These are phyloP conservation scores for Hoplodrina blanda DNA, from an alignment of 2,888 invertebrate genomes.

Conservation along the genomic window DNA sequence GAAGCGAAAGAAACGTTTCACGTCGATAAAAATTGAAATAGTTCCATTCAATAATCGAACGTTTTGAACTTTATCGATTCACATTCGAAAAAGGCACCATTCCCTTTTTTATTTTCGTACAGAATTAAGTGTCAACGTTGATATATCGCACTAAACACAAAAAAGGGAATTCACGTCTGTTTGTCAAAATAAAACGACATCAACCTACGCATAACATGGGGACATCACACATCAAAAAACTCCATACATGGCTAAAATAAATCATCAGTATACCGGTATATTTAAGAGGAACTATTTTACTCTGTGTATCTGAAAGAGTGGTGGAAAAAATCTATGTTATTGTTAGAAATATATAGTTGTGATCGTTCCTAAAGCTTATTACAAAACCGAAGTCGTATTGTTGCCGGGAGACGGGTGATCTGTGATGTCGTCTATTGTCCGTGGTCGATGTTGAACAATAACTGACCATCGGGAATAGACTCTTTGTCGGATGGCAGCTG, in stretches of 20 bases:
- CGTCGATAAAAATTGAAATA: slow-evolving; percentile 54
- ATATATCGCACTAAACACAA: slow-evolving; percentile 85
- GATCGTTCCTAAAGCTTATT: slow-evolving; percentile 80
- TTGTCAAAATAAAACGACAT: slow-evolving; percentile 87
- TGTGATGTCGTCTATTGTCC: slow-evolving; percentile 84
- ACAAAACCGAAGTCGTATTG: slow-evolving; percentile 82
- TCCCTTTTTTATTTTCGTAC: slow-evolving; percentile 74
- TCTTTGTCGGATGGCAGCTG: slow-evolving; percentile 85
- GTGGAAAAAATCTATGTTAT: slow-evolving; percentile 71
- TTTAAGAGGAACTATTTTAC: slow-evolving; percentile 68
- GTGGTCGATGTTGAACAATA: slow-evolving; percentile 83
- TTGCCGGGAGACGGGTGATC: slow-evolving; percentile 81
- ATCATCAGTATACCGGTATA: slow-evolving; percentile 64
- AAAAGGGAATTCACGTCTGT: slow-evolving; percentile 84
- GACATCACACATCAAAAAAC: slow-evolving; percentile 75
- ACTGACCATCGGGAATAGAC: slow-evolving; percentile 84
- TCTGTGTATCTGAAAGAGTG: slow-evolving; percentile 64
- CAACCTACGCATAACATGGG: slow-evolving; percentile 84
- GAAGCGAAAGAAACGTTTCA: slow-evolving; percentile 26
- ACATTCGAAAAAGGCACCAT: slow-evolving; percentile 72
- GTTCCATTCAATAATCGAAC: slow-evolving; percentile 50
- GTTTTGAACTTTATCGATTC: slow-evolving; percentile 68
- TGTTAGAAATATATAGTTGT: slow-evolving; percentile 72
- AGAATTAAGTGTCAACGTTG: slow-evolving; percentile 82
- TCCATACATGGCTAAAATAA: slow-evolving; percentile 67